phyloP scores from a whole-genome alignment of 2,113 vertebrate genomes.

The Grallaria varia region DNA sequence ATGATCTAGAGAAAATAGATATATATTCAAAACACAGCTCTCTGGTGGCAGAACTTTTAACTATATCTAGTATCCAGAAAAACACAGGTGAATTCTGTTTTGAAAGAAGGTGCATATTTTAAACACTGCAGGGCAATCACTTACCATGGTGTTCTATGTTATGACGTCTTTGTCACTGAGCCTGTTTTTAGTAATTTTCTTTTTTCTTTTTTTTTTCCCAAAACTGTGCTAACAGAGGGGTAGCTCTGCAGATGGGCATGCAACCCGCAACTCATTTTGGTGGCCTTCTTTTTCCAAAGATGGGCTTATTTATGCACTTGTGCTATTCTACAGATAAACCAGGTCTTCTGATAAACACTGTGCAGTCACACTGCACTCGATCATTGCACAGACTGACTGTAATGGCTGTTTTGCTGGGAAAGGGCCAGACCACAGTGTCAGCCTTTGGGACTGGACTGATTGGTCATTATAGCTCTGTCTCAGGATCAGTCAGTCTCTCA shows the following conservation, averaged over 20 bases:
- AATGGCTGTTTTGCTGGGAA: background rate
- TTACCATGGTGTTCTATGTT: background rate
- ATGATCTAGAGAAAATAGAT: background rate
- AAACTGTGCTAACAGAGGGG: background rate
- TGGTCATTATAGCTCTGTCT: background rate
- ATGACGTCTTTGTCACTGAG: background rate
- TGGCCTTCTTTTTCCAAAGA: background rate
- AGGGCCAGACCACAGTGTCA: background rate
- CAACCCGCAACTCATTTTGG: background rate
- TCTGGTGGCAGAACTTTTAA: background rate
- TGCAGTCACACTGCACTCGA: background rate
- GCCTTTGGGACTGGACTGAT: background rate
- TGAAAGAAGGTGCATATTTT: background rate
- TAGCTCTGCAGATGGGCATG: background rate
- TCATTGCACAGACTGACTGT: background rate
- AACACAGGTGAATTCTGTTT: background rate
- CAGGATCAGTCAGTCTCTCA: background rate
- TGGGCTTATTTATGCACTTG: background rate
- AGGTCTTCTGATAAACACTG: background rate
- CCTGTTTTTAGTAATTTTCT: background rate
- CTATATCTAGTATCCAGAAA: background rate
- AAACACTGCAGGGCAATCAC: background rate
- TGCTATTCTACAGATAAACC: background rate
- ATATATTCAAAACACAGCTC: background rate
- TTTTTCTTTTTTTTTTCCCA: background rate